phyloP scores from a whole-genome alignment of 2,888 invertebrate genomes.

The Rugalucina vietnamica region DNA sequence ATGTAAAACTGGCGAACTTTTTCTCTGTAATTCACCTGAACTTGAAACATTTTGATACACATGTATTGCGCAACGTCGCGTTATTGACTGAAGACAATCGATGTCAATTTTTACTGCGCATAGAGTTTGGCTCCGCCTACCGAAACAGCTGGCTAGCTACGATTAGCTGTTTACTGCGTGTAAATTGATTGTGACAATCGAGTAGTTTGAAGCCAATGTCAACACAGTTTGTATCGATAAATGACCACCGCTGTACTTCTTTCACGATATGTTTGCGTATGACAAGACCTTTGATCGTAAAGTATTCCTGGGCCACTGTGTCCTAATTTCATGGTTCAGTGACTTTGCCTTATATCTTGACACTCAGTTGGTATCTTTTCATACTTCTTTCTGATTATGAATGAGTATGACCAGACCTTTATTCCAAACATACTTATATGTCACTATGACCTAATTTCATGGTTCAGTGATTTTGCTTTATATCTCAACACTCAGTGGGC shows the following conservation, averaged over 20 bases:
- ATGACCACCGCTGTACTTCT: neutral
- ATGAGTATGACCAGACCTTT: too few relatives aligned
- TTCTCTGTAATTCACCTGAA: neutral
- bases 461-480: too few relatives aligned
- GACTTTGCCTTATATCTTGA: too few relatives aligned
- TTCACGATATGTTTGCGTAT: too few relatives aligned
- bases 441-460: too few relatives aligned
- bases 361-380: too few relatives aligned
- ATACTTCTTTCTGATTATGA: too few relatives aligned
- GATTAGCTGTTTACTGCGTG: neutral
- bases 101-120: neutral
- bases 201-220: neutral
- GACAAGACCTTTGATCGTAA: too few relatives aligned
- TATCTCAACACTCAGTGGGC: too few relatives aligned
- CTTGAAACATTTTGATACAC: neutral
- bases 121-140: neutral
- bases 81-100: neutral
- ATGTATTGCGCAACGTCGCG: neutral
- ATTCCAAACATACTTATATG: too few relatives aligned
- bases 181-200: neutral
- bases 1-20: constrained; percentile 4
- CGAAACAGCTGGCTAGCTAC: neutral
- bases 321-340: too few relatives aligned
- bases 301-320: too few relatives aligned
- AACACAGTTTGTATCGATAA: neutral